Evolutionary conservation across 2,797 vertebrate genomes (phyloP).

Genomic region (Selene dorsalis): DNA sequence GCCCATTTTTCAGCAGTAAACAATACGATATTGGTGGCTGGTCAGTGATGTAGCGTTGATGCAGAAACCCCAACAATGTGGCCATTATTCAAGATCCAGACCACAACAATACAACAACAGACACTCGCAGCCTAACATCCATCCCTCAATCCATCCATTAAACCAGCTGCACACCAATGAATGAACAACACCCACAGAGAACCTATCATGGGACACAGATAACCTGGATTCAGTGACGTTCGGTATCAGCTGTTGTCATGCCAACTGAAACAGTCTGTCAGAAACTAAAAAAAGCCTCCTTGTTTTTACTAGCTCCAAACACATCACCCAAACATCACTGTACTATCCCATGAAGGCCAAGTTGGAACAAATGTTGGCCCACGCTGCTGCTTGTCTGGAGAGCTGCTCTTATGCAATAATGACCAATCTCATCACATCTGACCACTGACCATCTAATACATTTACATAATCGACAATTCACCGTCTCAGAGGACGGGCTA

Average conservation of each 20-base stretch:
- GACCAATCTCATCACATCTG: slow-evolving; percentile 25
- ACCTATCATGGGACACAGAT: background rate
- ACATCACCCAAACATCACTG: slow-evolving; percentile 16
- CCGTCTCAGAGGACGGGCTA: slow-evolving; percentile 12
- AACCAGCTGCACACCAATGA: slow-evolving; percentile 36
- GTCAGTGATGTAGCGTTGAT: slow-evolving; percentile 35
- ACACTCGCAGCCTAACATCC: slow-evolving; percentile 40
- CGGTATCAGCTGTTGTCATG: slow-evolving; percentile 20
- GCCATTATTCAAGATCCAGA: slow-evolving; percentile 62
- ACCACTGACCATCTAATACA: slow-evolving; percentile 26
- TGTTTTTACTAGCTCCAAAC: slow-evolving; percentile 17
- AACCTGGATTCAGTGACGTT: slow-evolving; percentile 4
- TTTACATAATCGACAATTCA: slow-evolving; percentile 35
- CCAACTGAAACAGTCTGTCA: background rate
- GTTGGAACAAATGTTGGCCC: slow-evolving; percentile 21
- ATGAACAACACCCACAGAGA: slow-evolving; percentile 34
- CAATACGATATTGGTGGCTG: slow-evolving; percentile 46
- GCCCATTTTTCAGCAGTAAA: slow-evolving; percentile 30
- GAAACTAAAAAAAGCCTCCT: background rate
- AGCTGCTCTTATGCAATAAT: slow-evolving; percentile 43
- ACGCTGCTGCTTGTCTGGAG: slow-evolving; percentile 21
- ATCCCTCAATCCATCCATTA: slow-evolving; percentile 12
- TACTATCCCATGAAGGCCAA: background rate
- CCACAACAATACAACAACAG: slow-evolving; percentile 46
- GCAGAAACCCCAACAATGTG: slow-evolving; percentile 66